Evolutionary conservation across 2,113 vertebrate genomes (phyloP).

Genomic region (Greenwoodochromis staneri): DNA sequence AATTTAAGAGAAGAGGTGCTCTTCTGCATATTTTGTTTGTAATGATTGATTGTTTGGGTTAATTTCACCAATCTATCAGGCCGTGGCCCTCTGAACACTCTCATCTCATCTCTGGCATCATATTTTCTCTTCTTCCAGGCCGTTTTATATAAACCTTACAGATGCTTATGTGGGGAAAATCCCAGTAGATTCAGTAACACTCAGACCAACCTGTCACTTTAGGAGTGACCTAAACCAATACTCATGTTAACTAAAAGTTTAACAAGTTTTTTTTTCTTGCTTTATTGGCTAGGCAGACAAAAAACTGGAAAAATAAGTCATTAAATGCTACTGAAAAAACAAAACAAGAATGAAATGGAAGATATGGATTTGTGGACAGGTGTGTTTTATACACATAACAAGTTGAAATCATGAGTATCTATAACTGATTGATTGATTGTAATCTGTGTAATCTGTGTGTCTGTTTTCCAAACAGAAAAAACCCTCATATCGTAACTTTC

Average conservation of each 20-base stretch:
- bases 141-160: not conserved
- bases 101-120: not conserved
- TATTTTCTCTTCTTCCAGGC: not conserved
- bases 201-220: not conserved
- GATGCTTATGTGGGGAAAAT: not conserved
- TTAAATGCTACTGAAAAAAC: not conserved
- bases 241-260: not conserved
- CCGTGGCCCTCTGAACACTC: not conserved
- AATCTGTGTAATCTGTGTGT: not conserved
- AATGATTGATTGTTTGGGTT: not conserved
- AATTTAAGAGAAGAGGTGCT: not conserved
- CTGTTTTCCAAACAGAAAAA: slow-evolving; percentile 5
- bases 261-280: not conserved
- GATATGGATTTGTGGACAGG: not conserved
- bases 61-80: not conserved
- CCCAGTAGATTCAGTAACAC: not conserved
- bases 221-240: not conserved
- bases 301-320: not conserved
- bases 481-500: not conserved
- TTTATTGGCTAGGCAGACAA: not conserved
- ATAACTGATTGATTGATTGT: not conserved
- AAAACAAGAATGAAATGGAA: not conserved
- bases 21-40: not conserved
- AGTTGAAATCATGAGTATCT: not conserved
- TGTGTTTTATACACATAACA: not conserved